Evolutionary conservation across 2,113 vertebrate species (phyloP).

Genomic region (Lucifuga dentata): DNA sequence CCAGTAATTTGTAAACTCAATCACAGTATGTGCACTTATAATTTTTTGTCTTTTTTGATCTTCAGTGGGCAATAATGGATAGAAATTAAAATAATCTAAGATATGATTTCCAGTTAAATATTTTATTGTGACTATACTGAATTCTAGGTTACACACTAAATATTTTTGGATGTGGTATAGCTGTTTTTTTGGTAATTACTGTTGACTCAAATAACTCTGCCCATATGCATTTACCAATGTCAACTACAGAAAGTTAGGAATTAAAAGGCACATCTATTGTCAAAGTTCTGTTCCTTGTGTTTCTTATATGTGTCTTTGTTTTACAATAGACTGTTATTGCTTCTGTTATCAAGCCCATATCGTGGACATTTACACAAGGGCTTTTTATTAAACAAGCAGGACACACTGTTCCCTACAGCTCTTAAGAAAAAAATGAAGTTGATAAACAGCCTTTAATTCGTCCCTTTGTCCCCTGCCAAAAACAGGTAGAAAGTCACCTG

Average conservation of each 20-base stretch:
- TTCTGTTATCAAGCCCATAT: slow-evolving; percentile 28
- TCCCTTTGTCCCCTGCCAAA: slow-evolving; percentile 1
- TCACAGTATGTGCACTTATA: not conserved
- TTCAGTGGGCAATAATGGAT: too few relatives aligned
- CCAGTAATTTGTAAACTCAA: not conserved
- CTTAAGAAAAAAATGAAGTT: slow-evolving; percentile 9
- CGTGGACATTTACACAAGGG: slow-evolving; percentile 11
- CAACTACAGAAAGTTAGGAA: not conserved
- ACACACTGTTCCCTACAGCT: slow-evolving; percentile 26
- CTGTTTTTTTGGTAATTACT: not conserved
- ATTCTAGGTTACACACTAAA: not conserved
- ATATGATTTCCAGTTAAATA: too few relatives aligned
- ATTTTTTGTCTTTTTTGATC: too few relatives aligned
- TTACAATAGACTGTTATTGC: slow-evolving; percentile 1
- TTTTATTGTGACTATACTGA: too few relatives aligned
- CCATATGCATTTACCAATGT: slow-evolving; percentile 18
- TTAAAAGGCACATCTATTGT: not conserved
- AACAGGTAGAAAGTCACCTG: slow-evolving; percentile 3
- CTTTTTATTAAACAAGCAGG: slow-evolving; percentile 36
- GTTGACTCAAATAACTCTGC: not conserved
- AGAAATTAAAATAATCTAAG: too few relatives aligned
- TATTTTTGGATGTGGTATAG: not conserved
- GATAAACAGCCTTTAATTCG: slow-evolving; percentile 29
- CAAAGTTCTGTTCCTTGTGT: slow-evolving; percentile 6
- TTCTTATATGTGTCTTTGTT: not conserved